Evolutionary conservation across 1,140 invertebrate species (phyloP).

Genomic region (Bombus superbus): DNA sequence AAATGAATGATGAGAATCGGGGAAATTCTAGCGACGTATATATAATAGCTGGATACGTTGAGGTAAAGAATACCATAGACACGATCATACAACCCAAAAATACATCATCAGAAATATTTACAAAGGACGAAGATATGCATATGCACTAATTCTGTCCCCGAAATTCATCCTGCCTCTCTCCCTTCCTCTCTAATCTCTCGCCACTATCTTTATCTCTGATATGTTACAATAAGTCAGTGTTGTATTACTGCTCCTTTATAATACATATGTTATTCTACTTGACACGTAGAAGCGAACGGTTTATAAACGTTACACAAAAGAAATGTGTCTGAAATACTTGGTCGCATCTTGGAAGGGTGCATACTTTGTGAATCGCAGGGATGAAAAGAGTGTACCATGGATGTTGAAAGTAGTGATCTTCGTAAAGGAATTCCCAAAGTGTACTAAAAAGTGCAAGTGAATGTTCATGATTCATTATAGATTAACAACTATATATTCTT

Average conservation of each 20-base stretch:
- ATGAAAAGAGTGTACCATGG: background rate
- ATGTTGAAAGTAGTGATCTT: background rate
- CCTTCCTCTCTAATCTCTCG: conserved; percentile 50
- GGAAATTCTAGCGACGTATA: conserved; percentile 30
- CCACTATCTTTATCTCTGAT: conserved; percentile 61
- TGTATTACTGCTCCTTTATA: conserved; percentile 79
- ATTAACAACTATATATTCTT: background rate
- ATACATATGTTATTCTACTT: conserved; percentile 73
- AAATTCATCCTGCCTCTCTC: conserved; percentile 50
- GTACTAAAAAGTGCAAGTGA: too few relatives aligned
- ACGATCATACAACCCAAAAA: conserved; percentile 53
- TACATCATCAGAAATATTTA: conserved; percentile 39
- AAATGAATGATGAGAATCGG: conserved; percentile 57
- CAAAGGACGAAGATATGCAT: conserved; percentile 27
- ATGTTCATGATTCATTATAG: background rate
- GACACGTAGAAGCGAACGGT: conserved; percentile 72
- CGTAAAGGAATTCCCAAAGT: background rate
- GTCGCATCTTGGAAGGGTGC: background rate
- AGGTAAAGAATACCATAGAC: conserved; percentile 42
- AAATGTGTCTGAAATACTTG: conserved; percentile 6
- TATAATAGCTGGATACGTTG: conserved; percentile 10
- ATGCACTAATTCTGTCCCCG: conserved; percentile 44
- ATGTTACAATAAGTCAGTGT: conserved; percentile 77
- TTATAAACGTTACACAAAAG: conserved; percentile 55
- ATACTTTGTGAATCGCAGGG: background rate